Percentiles rank a stretch among this genome's conserved stretches.
phyloP scores from a whole-genome alignment of 2,797 vertebrate species.

The Neosilurus mollespiculum region DNA sequence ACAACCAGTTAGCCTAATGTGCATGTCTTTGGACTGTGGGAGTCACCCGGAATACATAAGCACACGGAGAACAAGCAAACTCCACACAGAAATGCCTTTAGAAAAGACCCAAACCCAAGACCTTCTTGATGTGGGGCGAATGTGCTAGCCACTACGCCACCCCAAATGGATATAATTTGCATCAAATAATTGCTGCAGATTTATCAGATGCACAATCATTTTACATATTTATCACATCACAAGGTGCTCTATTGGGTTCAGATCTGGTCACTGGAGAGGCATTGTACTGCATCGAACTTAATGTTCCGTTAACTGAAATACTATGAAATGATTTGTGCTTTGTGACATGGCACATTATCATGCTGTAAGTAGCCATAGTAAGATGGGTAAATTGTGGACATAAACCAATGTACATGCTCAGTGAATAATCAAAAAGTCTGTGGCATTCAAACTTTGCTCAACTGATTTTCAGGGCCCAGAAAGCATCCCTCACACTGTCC shows the following conservation, averaged over 20 bases:
- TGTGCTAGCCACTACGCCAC: too few relatives aligned
- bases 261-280: not conserved
- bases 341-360: not conserved
- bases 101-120: too few relatives aligned
- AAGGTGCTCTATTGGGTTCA: not conserved
- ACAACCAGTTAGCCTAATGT: too few relatives aligned
- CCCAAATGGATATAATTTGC: not conserved
- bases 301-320: not conserved
- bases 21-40: too few relatives aligned
- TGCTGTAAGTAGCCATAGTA: not conserved
- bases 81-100: too few relatives aligned
- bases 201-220: not conserved
- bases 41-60: too few relatives aligned
- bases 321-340: not conserved
- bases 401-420: not conserved
- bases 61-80: too few relatives aligned
- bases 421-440: not conserved
- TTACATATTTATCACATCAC: not conserved
- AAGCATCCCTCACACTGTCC: not conserved
- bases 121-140: too few relatives aligned
- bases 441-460: not conserved
- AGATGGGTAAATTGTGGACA: not conserved
- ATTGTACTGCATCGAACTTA: not conserved
- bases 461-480: not conserved
- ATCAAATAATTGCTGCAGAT: slow-evolving; percentile 20